Base-by-base conservation (phyloP, 2,888 invertebrate genomes). In the Marronus borbonicus region DNA sequence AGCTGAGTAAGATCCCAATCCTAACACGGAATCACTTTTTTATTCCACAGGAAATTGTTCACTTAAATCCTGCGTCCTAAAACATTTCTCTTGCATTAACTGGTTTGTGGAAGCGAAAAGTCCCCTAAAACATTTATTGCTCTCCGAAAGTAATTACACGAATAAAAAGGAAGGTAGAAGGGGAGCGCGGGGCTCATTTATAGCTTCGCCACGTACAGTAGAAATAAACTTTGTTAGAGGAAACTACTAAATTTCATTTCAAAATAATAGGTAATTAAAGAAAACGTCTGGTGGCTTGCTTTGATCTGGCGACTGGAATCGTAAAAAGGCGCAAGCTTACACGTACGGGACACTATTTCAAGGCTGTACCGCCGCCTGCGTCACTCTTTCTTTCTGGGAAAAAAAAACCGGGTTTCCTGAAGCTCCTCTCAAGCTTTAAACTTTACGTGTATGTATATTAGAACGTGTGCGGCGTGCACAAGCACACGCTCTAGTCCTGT, bases 191-290 rank as follows among this genome's bases (percentile, higher is more conserved):
- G 44, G 8, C 44, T 44, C 55, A 55, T 55, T 17, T 17, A 55
- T 55, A 55, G n/a, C 55, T 12, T 55, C 3, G 5, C n/a, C n/a
- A 55, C 55, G 55, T 20, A n/a, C 20, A 1, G 3, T 8, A 58
- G 20, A 20, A 58, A 58, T 20, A 20, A 17, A 20, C 55, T 20
- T 58, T 20, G 20, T 17, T 55, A 8, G 55, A 58, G 17, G 17
- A 58, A 58, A 58, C 55, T 44, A 44, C 44, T 44, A 44, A 44
- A 44, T 44, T 44, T 44, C 44, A 44, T 44, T 44, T 44, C 44
- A 44, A 58, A 58, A 58, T 58, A 58, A 58, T 58, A 58, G 55
- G 20, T 20, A 58, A 58, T 58, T 58, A 58, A 58, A 58, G 55
- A 17, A 58, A 58, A 58, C 20, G 20, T 58, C 55, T 58, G 44